phyloP scores from a whole-genome alignment of 1,140 invertebrate genomes.

The Adelges cooleyi region DNA sequence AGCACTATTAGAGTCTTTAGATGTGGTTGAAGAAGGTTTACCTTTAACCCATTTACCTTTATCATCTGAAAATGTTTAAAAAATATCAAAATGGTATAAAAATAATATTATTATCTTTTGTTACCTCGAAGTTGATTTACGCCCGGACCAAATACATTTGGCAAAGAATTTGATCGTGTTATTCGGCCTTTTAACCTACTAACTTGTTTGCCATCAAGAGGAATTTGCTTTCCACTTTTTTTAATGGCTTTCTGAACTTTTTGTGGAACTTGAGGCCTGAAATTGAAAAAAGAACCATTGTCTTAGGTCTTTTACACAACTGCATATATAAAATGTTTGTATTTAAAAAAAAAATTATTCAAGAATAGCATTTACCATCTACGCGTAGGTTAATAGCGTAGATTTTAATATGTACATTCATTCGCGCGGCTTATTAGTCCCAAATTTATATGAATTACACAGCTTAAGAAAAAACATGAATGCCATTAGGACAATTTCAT shows the following conservation, averaged over 20 bases:
- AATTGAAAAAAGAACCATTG: background rate
- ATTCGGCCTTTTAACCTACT: constrained; percentile 32
- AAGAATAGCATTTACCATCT: too few species aligned
- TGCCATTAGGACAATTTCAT: too few species aligned
- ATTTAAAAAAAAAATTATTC: too few species aligned
- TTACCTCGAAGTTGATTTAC: constrained; percentile 25
- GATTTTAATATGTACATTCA: too few species aligned
- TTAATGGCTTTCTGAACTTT: constrained; percentile 34
- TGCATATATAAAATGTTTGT: too few species aligned
- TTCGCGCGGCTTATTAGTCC: too few species aligned
- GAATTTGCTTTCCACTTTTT: constrained; percentile 39
- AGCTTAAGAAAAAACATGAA: too few species aligned
- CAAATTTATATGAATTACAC: too few species aligned
- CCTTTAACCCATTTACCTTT: constrained; percentile 21
- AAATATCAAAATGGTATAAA: too few species aligned
- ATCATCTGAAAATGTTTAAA: constrained; percentile 3
- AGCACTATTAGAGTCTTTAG: constrained; percentile 1
- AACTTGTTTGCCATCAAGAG: constrained; percentile 36
- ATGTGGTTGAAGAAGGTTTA: constrained; percentile 17
- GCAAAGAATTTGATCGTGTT: constrained; percentile 31
- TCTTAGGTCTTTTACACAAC: too few species aligned
- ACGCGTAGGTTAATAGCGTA: too few species aligned
- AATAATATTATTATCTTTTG: too few species aligned
- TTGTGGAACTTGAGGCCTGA: constrained; percentile 23
- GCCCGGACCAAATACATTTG: constrained; percentile 17